Evolutionary conservation across 53 echinoderm and acorn worm genomes (phyloP).

Genomic region (Pentamera pediparva): DNA sequence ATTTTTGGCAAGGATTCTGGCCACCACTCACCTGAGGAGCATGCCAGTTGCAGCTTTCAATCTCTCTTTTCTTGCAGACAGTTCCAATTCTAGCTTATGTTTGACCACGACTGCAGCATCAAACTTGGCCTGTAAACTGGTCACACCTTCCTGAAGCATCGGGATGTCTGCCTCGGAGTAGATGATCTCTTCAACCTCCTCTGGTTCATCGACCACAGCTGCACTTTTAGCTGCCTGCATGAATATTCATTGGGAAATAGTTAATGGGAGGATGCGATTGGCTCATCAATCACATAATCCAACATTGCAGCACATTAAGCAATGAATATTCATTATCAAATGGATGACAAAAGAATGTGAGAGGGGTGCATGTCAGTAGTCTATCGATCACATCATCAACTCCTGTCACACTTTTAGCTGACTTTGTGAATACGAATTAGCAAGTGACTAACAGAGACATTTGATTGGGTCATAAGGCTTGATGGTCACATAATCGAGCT

Average conservation of each 20-base stretch:
- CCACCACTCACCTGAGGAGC: constrained; percentile 72
- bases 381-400: too few species aligned
- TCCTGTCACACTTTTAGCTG: too few species aligned
- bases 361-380: too few species aligned
- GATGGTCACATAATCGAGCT: too few species aligned
- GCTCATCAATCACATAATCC: neutral
- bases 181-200: constrained; percentile 55
- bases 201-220: constrained; percentile 44
- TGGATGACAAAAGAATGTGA: too few species aligned
- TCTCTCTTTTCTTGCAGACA: constrained; percentile 94
- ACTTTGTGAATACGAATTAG: too few species aligned
- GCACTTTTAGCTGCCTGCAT: constrained; percentile 63
- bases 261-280: neutral
- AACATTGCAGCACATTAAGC: neutral
- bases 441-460: too few species aligned
- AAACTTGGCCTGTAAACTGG: constrained; percentile 75
- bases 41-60: constrained; percentile 88
- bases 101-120: constrained; percentile 91
- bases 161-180: constrained; percentile 99
- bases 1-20: neutral
- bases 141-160: constrained; percentile 67
- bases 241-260: neutral
- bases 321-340: too few species aligned
- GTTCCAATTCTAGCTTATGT: constrained; percentile 82
- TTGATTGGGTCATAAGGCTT: too few species aligned